Conservation (phyloP, 1,140 invertebrate species). For the Prorops nasuta region DNA sequence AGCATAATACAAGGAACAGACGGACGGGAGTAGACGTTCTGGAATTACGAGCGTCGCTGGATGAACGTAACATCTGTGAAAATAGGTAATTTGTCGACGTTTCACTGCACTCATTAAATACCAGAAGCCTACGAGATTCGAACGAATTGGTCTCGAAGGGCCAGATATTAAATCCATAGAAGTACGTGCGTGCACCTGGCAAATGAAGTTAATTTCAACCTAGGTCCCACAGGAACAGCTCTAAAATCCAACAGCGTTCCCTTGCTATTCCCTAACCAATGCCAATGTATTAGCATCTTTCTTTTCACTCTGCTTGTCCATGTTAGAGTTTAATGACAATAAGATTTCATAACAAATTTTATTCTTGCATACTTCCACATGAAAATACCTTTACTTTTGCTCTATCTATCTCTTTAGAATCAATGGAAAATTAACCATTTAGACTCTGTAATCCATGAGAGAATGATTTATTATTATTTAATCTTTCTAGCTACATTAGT, state of each 20-base stretch:
- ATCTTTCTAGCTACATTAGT: too few relatives aligned
- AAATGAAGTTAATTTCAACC: conserved; percentile 9
- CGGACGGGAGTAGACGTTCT: neutral
- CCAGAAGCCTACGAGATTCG: conserved; percentile 10
- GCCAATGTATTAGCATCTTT: too few relatives aligned
- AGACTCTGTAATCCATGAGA: too few relatives aligned
- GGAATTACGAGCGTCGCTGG: conserved; percentile 15
- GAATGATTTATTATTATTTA: too few relatives aligned
- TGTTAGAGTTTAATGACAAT: too few relatives aligned
- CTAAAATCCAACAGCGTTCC: conserved; percentile 15
- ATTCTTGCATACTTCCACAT: too few relatives aligned
- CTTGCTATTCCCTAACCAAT: too few relatives aligned
- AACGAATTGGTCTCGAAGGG: conserved; percentile 6
- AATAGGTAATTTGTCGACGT: neutral
- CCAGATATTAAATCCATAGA: conserved; percentile 14
- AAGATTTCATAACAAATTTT: too few relatives aligned
- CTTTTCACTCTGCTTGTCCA: too few relatives aligned
- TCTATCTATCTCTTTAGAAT: too few relatives aligned
- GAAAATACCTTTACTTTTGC: too few relatives aligned
- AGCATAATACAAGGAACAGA: neutral
- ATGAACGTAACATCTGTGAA: conserved; percentile 7
- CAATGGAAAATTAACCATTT: too few relatives aligned
- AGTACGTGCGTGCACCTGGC: neutral
- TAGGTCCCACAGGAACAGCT: neutral
- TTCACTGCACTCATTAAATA: neutral